These are phyloP conservation scores for Dermochelys coriacea DNA, from an alignment of 2,797 vertebrate genomes.

Conservation along the genomic window DNA sequence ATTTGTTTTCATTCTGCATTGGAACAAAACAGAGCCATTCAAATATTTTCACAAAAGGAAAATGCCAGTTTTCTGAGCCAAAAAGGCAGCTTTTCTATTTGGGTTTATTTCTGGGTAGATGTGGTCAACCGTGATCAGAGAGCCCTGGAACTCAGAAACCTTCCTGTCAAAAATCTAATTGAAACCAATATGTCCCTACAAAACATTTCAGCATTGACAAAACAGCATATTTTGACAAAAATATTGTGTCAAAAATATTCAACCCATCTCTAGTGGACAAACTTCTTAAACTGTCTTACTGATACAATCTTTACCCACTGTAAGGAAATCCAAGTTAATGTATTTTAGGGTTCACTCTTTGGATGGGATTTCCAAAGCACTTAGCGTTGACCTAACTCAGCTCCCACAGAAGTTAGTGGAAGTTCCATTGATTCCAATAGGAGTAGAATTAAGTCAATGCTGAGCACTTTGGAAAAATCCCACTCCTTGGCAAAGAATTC, in stretches of 20 bases:
- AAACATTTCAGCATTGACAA: constrained; percentile 65
- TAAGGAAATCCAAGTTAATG: constrained; percentile 35
- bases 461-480: background rate
- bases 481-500: background rate
- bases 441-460: background rate
- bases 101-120: background rate
- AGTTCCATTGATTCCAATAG: background rate
- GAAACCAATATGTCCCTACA: constrained; percentile 25
- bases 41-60: constrained; percentile 42
- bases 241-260: constrained; percentile 60
- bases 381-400: background rate
- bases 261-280: background rate
- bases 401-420: background rate
- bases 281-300: background rate
- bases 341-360: background rate
- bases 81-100: constrained; percentile 33
- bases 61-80: constrained; percentile 38
- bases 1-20: constrained; percentile 22
- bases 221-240: constrained; percentile 41
- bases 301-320: background rate
- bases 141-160: constrained; percentile 27
- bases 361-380: background rate
- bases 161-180: constrained; percentile 38
- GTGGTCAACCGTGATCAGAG: background rate
- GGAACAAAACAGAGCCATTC: constrained; percentile 48